phyloP scores from a whole-genome alignment of 1,140 invertebrate species.

The Brachionus angularis region DNA sequence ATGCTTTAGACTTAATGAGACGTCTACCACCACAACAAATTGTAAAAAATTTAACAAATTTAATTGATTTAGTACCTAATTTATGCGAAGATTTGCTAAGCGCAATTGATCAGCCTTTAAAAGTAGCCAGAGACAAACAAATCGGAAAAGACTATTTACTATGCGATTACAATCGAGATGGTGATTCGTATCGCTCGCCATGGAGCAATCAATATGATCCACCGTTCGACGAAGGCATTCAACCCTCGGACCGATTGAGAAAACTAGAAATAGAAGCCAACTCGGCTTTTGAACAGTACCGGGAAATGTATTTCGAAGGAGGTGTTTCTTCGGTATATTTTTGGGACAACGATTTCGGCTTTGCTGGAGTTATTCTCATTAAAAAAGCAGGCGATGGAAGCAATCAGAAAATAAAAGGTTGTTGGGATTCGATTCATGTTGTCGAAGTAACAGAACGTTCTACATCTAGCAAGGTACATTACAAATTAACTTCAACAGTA shows the following conservation, averaged over 20 bases:
- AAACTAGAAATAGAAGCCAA: constrained; percentile 97
- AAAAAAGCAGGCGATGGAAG: constrained; percentile 94
- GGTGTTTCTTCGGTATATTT: constrained; percentile 98
- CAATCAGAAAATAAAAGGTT: constrained; percentile 87
- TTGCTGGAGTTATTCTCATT: constrained; percentile 96
- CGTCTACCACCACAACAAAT: constrained; percentile 97
- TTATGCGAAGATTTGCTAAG: constrained; percentile 93
- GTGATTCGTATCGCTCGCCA: constrained; percentile 96
- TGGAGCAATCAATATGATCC: constrained; percentile 99
- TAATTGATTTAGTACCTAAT: constrained; percentile 66
- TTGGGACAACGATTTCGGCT: constrained; percentile 92
- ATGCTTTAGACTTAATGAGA: constrained; percentile 92
- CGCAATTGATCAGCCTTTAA: constrained; percentile 95
- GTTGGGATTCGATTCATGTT: constrained; percentile 99
- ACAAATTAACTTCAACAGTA: constrained; percentile 96
- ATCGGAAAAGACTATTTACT: constrained; percentile 92
- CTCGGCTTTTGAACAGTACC: constrained; percentile 94
- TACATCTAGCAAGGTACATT: constrained; percentile 75
- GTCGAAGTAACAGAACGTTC: constrained; percentile 78
- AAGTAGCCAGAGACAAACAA: constrained; percentile 84
- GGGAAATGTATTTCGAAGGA: constrained; percentile 98
- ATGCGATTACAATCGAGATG: constrained; percentile 98
- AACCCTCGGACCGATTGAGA: constrained; percentile 90
- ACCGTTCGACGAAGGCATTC: constrained; percentile 91
- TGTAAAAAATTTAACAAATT: constrained; percentile 53